These are phyloP conservation scores for Torymus auratus DNA, from an alignment of 2,888 invertebrate species.

Conservation along the genomic window DNA sequence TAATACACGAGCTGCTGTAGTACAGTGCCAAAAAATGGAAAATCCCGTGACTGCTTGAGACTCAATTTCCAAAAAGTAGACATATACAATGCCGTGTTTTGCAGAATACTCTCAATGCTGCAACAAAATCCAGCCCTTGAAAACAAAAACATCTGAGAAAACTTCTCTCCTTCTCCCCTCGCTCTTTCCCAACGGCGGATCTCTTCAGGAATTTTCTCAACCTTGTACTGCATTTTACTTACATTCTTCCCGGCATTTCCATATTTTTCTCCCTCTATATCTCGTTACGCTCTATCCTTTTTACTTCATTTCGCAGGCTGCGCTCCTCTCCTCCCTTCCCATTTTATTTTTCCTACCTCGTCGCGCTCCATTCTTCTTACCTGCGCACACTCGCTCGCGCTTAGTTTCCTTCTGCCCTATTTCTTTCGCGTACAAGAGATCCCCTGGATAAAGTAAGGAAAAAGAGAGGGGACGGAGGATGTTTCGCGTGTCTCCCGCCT, in stretches of 20 bases:
- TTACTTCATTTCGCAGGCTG: neutral
- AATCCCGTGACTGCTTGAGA: too few relatives aligned
- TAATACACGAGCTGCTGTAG: too few relatives aligned
- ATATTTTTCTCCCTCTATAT: slow-evolving; percentile 5
- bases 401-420: neutral
- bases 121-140: too few relatives aligned
- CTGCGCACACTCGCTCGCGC: slow-evolving; percentile 2
- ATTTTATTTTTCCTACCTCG: neutral
- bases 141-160: too few relatives aligned
- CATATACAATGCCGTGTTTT: too few relatives aligned
- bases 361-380: neutral
- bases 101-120: too few relatives aligned
- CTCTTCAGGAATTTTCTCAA: neutral
- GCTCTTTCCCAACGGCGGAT: neutral
- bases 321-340: neutral
- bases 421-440: slow-evolving; percentile 29
- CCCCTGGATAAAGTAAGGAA: slow-evolving; percentile 24
- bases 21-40: too few relatives aligned
- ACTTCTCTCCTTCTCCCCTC: too few relatives aligned
- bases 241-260: neutral
- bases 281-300: slow-evolving; percentile 13
- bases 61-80: too few relatives aligned
- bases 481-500: slow-evolving; percentile 19
- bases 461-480: neutral
- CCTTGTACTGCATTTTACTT: slow-evolving; percentile 6